Conservation (phyloP, 2,888 invertebrate species). For the Machimus rusticus region DNA sequence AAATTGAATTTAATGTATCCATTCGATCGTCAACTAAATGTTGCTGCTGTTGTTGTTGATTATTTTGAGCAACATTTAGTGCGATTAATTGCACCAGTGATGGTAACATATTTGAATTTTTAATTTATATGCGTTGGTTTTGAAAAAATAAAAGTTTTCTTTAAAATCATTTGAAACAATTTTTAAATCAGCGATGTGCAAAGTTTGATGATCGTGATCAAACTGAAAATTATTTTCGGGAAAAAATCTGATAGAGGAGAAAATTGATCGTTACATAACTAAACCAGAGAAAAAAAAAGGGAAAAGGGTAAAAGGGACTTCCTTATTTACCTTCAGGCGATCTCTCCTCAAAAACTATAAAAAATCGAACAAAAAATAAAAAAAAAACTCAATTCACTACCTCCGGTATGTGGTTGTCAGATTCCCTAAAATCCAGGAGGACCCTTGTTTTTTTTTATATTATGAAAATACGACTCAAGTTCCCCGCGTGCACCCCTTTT, state of each 20-base stretch:
- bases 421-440: background rate
- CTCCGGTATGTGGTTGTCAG: no score
- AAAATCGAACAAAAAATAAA: background rate
- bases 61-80: constrained; percentile 14
- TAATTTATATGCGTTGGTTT: background rate
- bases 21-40: background rate
- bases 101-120: background rate
- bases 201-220: constrained; percentile 38
- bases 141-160: background rate
- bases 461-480: no score
- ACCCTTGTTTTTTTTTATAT: background rate
- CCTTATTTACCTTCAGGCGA: background rate
- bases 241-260: background rate
- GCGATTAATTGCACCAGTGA: constrained; percentile 19
- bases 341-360: background rate
- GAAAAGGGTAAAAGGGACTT: background rate
- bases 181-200: background rate
- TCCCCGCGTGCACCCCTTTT: background rate
- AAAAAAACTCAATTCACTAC: no score
- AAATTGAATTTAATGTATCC: background rate
- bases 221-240: constrained; percentile 35
- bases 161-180: background rate
- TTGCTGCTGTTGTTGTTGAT: background rate
- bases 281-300: background rate
- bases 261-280: background rate